These are phyloP conservation scores for Eupithecia subumbrata DNA, from an alignment of 2,888 invertebrate genomes.

Conservation along the genomic window DNA sequence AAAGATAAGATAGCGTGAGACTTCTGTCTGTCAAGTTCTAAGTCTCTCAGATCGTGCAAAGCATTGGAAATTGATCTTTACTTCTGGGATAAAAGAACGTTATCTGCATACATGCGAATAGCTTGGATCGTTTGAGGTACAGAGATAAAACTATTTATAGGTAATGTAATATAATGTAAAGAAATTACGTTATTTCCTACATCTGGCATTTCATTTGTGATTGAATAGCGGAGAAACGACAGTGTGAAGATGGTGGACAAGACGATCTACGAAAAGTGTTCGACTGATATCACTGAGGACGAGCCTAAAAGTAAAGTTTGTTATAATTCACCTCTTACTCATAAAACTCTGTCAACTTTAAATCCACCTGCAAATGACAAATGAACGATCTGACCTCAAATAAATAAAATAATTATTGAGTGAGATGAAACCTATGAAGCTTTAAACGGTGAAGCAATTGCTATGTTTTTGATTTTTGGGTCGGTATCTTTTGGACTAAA, in stretches of 20 bases:
- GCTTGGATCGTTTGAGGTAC: background rate
- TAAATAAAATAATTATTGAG: background rate
- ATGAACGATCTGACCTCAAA: background rate
- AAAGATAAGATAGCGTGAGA: conserved; percentile 4
- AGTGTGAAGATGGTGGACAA: conserved; percentile 6
- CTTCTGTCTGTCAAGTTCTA: conserved; percentile 5
- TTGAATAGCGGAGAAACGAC: background rate
- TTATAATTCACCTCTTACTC: background rate
- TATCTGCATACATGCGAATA: background rate
- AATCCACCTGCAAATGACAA: background rate
- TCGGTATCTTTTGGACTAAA: background rate
- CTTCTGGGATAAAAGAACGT: background rate
- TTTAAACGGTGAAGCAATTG: background rate
- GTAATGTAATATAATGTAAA: background rate
- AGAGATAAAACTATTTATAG: background rate
- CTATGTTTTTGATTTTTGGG: background rate
- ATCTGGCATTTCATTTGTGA: background rate
- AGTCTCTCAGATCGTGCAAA: background rate
- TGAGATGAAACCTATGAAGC: background rate
- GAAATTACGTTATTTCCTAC: background rate
- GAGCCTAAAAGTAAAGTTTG: conserved; percentile 6
- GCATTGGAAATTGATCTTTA: conserved; percentile 3
- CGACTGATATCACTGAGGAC: background rate
- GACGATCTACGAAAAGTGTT: conserved; percentile 9
- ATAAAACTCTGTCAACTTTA: background rate